These are phyloP conservation scores for Spermophilus dauricus DNA, from an alignment of 2,113 vertebrate genomes.

Conservation along the genomic window DNA sequence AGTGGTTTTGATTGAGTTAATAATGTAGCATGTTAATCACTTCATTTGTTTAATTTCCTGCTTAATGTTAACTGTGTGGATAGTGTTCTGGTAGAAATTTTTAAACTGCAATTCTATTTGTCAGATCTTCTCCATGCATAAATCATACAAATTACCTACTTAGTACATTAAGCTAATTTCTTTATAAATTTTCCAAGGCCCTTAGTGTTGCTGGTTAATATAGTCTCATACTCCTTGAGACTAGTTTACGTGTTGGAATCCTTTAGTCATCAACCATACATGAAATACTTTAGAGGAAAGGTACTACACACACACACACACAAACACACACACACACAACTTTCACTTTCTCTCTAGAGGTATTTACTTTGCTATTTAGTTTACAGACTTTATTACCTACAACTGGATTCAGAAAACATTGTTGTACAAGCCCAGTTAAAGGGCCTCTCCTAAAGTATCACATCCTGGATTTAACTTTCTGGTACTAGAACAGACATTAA, in stretches of 20 bases:
- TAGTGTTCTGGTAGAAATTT: constrained; percentile 3
- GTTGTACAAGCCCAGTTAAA: constrained; percentile 4
- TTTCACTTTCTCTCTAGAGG: neutral
- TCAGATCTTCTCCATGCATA: constrained; percentile 43
- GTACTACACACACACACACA: neutral
- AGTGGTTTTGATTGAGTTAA: constrained; percentile 61
- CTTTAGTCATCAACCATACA: neutral
- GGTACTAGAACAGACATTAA: neutral
- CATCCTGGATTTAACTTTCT: constrained; percentile 26
- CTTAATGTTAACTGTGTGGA: constrained; percentile 43
- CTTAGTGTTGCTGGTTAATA: constrained; percentile 24
- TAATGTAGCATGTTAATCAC: neutral
- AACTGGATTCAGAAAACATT: constrained; percentile 1
- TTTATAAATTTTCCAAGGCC: constrained; percentile 49
- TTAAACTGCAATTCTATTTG: constrained; percentile 29
- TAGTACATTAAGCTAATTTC: constrained; percentile 44
- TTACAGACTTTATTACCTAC: neutral
- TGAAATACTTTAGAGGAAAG: neutral
- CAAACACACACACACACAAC: neutral
- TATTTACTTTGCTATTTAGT: neutral
- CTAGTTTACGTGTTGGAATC: constrained; percentile 18
- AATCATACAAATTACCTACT: constrained; percentile 62
- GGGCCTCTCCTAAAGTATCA: neutral
- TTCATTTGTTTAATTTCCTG: constrained; percentile 60
- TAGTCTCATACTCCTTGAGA: neutral